Evolutionary conservation across 2,113 vertebrate species (phyloP).

Genomic region (Eurystomus gularis): DNA sequence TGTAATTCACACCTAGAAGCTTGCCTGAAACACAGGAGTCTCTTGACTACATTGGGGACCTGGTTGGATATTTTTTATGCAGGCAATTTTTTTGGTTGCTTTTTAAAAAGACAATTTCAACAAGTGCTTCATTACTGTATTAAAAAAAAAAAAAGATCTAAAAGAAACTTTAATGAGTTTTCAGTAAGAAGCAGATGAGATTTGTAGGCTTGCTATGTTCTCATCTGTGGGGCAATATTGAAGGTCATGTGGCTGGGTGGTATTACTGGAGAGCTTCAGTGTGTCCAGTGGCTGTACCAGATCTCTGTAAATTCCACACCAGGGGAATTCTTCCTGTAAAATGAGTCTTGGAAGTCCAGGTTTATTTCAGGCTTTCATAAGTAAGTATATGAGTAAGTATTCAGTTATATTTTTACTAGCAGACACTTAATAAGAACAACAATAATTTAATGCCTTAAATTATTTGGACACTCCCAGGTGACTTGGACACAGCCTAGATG

Average conservation of each 20-base stretch:
- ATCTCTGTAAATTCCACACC: neutral
- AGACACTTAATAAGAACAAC: neutral
- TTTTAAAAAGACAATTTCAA: neutral
- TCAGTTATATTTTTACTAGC: neutral
- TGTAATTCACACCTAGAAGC: neutral
- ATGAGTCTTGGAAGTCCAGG: neutral
- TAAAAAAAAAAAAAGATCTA: accelerated
- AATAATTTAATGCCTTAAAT: neutral
- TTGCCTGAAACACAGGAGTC: neutral
- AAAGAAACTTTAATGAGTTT: neutral
- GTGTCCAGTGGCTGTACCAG: neutral
- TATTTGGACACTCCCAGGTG: neutral
- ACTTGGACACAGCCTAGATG: neutral
- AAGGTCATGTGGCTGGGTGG: neutral
- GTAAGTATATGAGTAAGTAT: neutral
- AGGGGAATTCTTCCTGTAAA: neutral
- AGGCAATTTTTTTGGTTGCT: neutral
- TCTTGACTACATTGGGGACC: neutral
- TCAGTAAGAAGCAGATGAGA: neutral
- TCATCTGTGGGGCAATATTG: neutral
- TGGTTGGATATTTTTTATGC: neutral
- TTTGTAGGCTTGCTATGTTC: neutral
- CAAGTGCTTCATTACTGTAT: neutral
- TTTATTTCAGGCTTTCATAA: neutral
- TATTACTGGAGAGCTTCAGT: neutral